Evolutionary conservation across 2,113 vertebrate genomes (phyloP), one percentile per base, ranked within the genome.

Genomic region (Leptobrachium ailaonicum): DNA sequence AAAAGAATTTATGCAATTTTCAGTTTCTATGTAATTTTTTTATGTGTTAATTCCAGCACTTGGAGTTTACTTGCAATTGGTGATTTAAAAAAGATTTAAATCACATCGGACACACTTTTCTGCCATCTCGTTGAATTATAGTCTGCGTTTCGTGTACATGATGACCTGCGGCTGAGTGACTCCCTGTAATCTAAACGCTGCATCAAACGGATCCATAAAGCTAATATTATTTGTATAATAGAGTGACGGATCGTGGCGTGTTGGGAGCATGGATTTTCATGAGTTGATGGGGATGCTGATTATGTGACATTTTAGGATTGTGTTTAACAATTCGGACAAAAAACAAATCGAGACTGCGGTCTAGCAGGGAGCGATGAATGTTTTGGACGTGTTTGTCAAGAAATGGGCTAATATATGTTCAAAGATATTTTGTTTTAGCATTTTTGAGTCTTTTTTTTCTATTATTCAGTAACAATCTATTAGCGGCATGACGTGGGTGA

Each of bases 21-120:
- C 71, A 13, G 71, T 75, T 75, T 81, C 79, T 75, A 75, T 81
- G 68, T 81, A 81, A 81, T 74, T 63, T 41, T 75, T 41, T 32
- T n/a, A 68, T 75, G 41, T 80, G 42, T 75, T 67, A 81, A 47
- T 41, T 81, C 54, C 53, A 44, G 40, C 64, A 47, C 71, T 69
- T 20, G 41, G 72, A 68, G 42, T 75, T 50, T 11, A 68, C 67
- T 64, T 66, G 63, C 56, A 60, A 12, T 60, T 14, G 13, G 56
- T 60, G 56, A 60, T 32, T 32, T 32, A 60, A 60, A 60, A 13
- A 14, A 60, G 3, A 60, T 1, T 60, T 4, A 13, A 14, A 14
- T 60, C 56, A 60, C 56, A 7, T 10, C 3, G 56, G 56, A 60
- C 56, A 8, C 56, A 60, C 56, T 13, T 14, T 60, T 60, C 13